These are phyloP conservation scores for Noctua fimbriata DNA, from an alignment of 2,888 invertebrate species.

Conservation along the genomic window DNA sequence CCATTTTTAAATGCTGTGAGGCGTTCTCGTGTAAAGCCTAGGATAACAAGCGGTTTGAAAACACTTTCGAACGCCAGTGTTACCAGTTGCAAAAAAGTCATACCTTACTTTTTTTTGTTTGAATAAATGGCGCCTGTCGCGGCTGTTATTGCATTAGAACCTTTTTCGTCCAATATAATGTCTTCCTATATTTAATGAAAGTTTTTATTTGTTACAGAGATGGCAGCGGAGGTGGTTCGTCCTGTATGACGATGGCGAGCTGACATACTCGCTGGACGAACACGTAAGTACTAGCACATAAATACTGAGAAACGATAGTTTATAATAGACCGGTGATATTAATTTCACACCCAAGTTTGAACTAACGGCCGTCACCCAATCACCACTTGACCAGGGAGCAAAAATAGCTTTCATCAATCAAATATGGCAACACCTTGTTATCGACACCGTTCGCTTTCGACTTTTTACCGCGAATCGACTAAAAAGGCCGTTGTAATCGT, in stretches of 20 bases:
- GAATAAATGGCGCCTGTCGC: not conserved
- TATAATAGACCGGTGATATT: conserved; percentile 2
- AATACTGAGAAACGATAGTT: conserved; percentile 15
- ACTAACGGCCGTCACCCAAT: conserved; percentile 23
- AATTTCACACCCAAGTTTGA: conserved; percentile 26
- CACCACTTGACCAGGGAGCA: conserved; percentile 6
- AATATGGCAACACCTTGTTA: conserved; percentile 66
- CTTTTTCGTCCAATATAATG: conserved; percentile 11
- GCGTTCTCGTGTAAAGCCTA: not conserved
- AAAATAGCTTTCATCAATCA: conserved; percentile 57
- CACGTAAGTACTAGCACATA: conserved; percentile 93
- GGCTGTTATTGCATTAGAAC: conserved; percentile 1
- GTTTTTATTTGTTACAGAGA: conserved; percentile 93
- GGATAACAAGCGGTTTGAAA: conserved; percentile 5
- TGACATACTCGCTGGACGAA: conserved; percentile 99
- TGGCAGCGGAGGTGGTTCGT: conserved; percentile 99
- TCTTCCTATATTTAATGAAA: conserved; percentile 36
- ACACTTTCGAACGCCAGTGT: not conserved
- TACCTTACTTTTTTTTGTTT: conserved; percentile 1
- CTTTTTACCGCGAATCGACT: conserved; percentile 62
- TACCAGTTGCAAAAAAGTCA: conserved; percentile 19
- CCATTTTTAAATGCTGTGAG: not conserved
- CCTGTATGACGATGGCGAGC: conserved; percentile 98
- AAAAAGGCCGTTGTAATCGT: conserved; percentile 64
- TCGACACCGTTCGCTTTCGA: conserved; percentile 58